Conservation (phyloP, 2,797 vertebrate genomes). For the Chiroxiphia lanceolata region DNA sequence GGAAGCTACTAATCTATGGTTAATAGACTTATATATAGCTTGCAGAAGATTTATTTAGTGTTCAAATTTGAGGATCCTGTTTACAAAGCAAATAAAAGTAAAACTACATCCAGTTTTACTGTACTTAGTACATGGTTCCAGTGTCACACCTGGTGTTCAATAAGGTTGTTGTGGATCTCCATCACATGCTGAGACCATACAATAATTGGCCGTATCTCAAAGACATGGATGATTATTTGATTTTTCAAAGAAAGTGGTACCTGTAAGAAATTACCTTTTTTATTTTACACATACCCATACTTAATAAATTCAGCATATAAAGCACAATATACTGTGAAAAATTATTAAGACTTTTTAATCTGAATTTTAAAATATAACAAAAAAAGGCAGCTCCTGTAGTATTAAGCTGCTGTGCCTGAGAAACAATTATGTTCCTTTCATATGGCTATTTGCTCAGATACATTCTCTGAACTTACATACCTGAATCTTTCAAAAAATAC, state of each 20-base stretch:
- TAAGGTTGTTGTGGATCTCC: background rate
- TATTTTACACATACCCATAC: background rate
- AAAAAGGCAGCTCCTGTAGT: background rate
- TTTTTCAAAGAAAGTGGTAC: background rate
- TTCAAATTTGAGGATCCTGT: background rate
- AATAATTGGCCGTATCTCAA: background rate
- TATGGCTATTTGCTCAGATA: background rate
- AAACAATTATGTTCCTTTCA: background rate
- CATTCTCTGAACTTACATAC: background rate
- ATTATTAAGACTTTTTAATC: background rate
- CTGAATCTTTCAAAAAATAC: background rate
- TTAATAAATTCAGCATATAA: background rate
- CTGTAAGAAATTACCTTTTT: background rate
- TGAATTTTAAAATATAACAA: background rate
- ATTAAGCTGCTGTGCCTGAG: background rate
- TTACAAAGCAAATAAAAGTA: background rate
- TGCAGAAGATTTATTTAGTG: background rate
- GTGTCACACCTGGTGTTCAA: background rate
- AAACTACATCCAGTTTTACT: background rate
- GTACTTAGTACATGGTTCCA: background rate
- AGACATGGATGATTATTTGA: background rate
- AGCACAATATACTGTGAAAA: background rate
- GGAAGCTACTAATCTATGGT: background rate
- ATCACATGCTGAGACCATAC: background rate
- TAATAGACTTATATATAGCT: background rate